Conservation (phyloP, 1,140 invertebrate species). For the Eufriesea mexicana region DNA sequence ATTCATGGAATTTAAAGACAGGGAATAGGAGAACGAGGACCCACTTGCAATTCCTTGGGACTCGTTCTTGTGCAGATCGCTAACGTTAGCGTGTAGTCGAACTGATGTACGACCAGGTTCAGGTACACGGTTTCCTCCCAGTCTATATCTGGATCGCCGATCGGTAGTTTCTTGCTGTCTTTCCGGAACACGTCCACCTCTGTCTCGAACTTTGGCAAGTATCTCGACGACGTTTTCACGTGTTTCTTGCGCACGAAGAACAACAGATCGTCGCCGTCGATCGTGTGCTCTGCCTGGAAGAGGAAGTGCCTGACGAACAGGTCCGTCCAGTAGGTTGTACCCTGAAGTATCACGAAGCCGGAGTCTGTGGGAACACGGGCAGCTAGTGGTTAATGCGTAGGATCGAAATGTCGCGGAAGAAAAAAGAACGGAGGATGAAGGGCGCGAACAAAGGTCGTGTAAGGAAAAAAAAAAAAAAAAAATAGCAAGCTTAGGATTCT, state of each 20-base stretch:
- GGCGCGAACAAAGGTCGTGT: background rate
- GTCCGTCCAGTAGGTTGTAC: constrained; percentile 97
- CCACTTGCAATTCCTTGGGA: constrained; percentile 96
- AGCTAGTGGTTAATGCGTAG: background rate
- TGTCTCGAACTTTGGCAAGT: constrained; percentile 95
- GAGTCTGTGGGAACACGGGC: constrained; percentile 86
- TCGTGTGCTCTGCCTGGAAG: constrained; percentile 92
- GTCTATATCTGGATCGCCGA: constrained; percentile 96
- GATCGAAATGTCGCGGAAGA: background rate
- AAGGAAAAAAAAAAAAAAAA: background rate
- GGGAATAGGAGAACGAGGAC: background rate
- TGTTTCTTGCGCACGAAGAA: constrained; percentile 97
- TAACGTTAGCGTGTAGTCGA: constrained; percentile 98
- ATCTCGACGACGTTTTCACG: constrained; percentile 91
- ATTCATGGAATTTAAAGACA: background rate
- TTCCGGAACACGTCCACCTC: constrained; percentile 98
- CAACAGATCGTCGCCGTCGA: constrained; percentile 96
- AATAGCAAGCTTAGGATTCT: background rate
- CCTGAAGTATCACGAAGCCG: constrained; percentile 94
- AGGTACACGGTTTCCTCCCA: constrained; percentile 99
- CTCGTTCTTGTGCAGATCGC: constrained; percentile 98
- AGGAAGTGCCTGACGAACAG: constrained; percentile 97
- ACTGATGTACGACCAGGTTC: constrained; percentile 99
- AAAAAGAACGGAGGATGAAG: background rate
- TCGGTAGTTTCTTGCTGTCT: constrained; percentile 97